Percentiles rank a stretch among this genome's conserved stretches.
These are phyloP conservation scores for Sepioteuthis lessoniana DNA, from an alignment of 2,888 invertebrate species.

Conservation along the genomic window DNA sequence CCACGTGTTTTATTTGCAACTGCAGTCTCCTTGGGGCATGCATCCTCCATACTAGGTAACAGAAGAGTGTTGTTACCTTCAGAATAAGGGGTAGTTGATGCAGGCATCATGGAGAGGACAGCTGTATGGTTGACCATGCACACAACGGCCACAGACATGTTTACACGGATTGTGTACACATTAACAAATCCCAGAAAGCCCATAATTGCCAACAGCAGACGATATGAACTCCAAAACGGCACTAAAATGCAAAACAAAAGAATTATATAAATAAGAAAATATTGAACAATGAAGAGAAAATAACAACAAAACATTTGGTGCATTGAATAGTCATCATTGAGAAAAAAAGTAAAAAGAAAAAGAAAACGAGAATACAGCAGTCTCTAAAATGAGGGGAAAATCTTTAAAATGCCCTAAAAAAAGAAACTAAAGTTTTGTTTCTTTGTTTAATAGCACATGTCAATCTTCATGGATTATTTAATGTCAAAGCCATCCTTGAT, in stretches of 20 bases:
- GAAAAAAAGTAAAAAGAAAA: too few species aligned
- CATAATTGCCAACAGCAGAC: constrained; percentile 59
- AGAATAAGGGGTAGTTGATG: background rate
- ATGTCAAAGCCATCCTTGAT: too few species aligned
- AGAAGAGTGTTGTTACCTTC: background rate
- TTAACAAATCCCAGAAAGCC: constrained; percentile 59
- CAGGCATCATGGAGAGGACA: background rate
- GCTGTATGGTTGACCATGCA: constrained; percentile 58
- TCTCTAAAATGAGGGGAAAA: too few species aligned
- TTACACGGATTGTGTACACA: constrained; percentile 77
- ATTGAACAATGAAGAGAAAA: background rate
- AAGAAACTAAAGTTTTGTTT: too few species aligned
- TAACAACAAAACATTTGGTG: too few species aligned
- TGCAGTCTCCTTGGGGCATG: background rate
- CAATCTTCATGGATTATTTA: too few species aligned
- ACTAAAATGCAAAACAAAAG: constrained; percentile 49
- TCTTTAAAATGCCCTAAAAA: too few species aligned
- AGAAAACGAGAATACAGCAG: too few species aligned
- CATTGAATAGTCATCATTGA: too few species aligned
- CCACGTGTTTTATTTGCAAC: background rate
- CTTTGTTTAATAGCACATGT: too few species aligned
- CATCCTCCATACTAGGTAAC: background rate
- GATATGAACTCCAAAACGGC: constrained; percentile 54
- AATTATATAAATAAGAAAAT: background rate
- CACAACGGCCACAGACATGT: constrained; percentile 64